Evolutionary conservation across 2,797 vertebrate species (phyloP).

Genomic region (Botia almorhae): DNA sequence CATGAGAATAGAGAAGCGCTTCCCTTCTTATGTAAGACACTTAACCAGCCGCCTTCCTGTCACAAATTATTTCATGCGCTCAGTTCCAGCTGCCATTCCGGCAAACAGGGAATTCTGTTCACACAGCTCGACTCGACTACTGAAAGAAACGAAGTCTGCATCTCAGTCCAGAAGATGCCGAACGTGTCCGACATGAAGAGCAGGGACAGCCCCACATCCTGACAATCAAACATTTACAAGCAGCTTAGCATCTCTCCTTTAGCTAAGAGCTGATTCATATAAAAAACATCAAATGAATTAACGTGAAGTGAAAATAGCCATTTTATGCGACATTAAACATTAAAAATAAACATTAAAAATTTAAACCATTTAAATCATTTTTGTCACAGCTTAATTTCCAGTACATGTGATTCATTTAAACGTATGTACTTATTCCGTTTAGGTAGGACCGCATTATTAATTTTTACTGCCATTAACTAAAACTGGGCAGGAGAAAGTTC

Average conservation of each 20-base stretch:
- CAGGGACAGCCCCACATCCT: not conserved
- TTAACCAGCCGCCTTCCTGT: slow-evolving; percentile 14
- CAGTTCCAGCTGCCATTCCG: slow-evolving; percentile 26
- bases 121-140: slow-evolving; percentile 7
- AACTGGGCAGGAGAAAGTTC: no score
- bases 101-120: slow-evolving; percentile 28
- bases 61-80: slow-evolving; percentile 37
- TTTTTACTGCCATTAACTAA: no score
- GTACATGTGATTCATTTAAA: no score
- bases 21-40: slow-evolving; percentile 25
- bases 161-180: not conserved
- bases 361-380: no score
- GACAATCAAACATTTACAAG: not conserved
- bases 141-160: slow-evolving; percentile 7
- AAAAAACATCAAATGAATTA: no score
- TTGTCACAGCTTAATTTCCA: no score
- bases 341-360: no score
- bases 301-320: no score
- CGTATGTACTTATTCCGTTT: not conserved
- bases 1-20: not conserved
- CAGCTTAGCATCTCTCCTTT: not conserved
- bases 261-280: no score
- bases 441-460: not conserved
- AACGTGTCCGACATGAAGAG: slow-evolving; percentile 25
- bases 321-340: no score